Evolutionary conservation across 53 echinoderm and acorn worm species (phyloP).

Genomic region (Hippasteria phrygiana): DNA sequence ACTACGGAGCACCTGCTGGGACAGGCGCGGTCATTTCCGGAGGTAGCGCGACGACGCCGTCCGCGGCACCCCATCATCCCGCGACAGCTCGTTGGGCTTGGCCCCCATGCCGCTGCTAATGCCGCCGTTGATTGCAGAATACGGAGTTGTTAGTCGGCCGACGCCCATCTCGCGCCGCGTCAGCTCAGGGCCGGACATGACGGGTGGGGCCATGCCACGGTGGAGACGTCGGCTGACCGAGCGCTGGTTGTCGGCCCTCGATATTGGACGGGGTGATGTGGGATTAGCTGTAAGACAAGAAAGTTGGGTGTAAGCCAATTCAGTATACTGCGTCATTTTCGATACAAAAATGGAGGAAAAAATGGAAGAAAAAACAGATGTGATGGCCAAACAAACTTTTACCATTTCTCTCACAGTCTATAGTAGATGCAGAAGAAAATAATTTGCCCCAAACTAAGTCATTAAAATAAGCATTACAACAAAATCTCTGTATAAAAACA

Average conservation of each 20-base stretch:
- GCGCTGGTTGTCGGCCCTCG: conserved; percentile 97
- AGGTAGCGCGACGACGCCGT: conserved; percentile 97
- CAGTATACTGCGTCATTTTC: too few species aligned
- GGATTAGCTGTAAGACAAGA: conserved; percentile 68
- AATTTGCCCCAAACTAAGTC: too few species aligned
- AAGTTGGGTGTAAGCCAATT: not conserved
- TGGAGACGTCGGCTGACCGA: conserved; percentile 94
- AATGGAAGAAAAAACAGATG: too few species aligned
- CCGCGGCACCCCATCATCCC: conserved; percentile 86
- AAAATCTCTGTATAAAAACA: too few species aligned
- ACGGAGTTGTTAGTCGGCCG: conserved; percentile 88
- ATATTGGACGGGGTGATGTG: conserved; percentile 99
- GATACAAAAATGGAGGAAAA: too few species aligned
- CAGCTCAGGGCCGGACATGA: conserved; percentile 80
- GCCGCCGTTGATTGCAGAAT: conserved; percentile 94
- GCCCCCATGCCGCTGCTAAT: conserved; percentile 63
- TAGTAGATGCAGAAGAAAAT: too few species aligned
- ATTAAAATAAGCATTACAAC: too few species aligned
- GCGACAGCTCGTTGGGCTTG: conserved; percentile 59
- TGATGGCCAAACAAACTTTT: too few species aligned
- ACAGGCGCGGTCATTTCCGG: conserved; percentile 79
- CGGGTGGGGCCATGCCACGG: conserved; percentile 85
- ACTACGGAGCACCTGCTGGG: conserved; percentile 4
- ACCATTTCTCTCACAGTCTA: too few species aligned
- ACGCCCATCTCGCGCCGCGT: conserved; percentile 76